phyloP scores from a whole-genome alignment of 2,888 invertebrate genomes.

The Lapara coniferarum region DNA sequence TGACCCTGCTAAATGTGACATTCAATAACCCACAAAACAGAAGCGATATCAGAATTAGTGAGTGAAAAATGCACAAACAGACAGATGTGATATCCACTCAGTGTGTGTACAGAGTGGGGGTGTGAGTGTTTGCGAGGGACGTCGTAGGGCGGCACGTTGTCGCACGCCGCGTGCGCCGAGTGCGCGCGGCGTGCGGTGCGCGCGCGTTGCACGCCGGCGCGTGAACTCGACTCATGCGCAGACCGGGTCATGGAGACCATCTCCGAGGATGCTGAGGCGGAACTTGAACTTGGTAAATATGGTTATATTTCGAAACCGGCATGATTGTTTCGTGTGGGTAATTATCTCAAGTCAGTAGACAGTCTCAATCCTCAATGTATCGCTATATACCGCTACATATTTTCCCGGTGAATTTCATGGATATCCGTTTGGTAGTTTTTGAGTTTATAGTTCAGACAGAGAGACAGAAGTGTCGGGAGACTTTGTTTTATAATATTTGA shows the following conservation, averaged over 20 bases:
- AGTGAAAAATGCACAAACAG: background rate
- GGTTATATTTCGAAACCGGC: background rate
- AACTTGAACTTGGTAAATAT: slow-evolving; percentile 86
- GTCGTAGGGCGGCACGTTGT: slow-evolving; percentile 51
- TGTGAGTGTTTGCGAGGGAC: background rate
- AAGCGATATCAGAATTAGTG: background rate
- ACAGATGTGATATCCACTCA: slow-evolving; percentile 2
- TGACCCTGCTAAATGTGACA: background rate
- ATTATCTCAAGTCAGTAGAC: too few species aligned
- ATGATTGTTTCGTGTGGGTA: too few species aligned
- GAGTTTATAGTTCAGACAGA: too few species aligned
- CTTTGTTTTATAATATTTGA: too few species aligned
- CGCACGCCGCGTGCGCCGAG: slow-evolving; percentile 58
- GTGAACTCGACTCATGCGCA: slow-evolving; percentile 69
- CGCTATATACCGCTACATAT: too few species aligned
- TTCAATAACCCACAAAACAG: background rate
- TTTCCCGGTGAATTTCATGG: too few species aligned
- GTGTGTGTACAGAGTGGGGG: slow-evolving; percentile 29
- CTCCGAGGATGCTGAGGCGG: slow-evolving; percentile 86
- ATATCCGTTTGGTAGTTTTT: too few species aligned
- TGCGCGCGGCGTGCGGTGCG: slow-evolving; percentile 72
- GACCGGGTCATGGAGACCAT: slow-evolving; percentile 86
- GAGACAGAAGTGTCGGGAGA: too few species aligned
- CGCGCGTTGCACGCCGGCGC: slow-evolving; percentile 68
- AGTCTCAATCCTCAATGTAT: too few species aligned